Base-by-base conservation (phyloP, 2,797 vertebrate species). In the Muscicapa comitata region DNA sequence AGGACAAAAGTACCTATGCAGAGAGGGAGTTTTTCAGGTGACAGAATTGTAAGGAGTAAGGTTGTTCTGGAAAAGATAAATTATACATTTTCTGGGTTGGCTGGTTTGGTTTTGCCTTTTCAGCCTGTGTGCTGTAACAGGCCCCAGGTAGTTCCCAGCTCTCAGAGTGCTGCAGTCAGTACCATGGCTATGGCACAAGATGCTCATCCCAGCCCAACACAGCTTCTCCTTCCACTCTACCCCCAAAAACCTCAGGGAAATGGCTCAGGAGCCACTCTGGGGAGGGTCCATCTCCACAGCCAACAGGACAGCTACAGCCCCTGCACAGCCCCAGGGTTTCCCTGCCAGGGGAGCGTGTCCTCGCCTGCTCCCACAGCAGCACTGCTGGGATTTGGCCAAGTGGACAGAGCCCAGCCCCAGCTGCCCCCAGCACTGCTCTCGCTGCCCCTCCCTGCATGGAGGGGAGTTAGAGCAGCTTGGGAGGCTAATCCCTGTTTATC, bases 401-500 rank as follows among this genome's bases (percentile, higher is more conserved):
- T 1, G 62, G 77, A 6, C 67, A 26, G 40, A 42, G 23, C 25
- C 62, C 2, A 10, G 33, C 18, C 61, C 14, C 13, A 31, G 1
- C 47, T 23, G 51, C 26, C 28, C 14, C 17, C 76, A 16, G 62
- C 1, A 1, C 85, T 7, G 43, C 40, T 76, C 78, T 21, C 2
- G 4, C 73, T 48, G 48, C 31, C 80, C 86, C 74, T 57, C 65
- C 67, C 51, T 11, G 81, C 67, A 7, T 6, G 68, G 1, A 16
- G 53, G 43, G 83, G 61, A 92, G 62, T 61, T n/a, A 33, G 58
- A 87, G 85, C 87, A 91, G 94, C 87, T 88, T 86, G 89, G 13
- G 82, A 80, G 61, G 90, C 85, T 95, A 91, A 96, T 93, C 87
- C 90, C 76, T 86, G 51, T 91, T 95, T 94, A 95, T 95, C 90